Evolutionary conservation across 2,888 invertebrate genomes (phyloP), one percentile per base, ranked within the genome.

Genomic region (Ypsolopha scabrella): DNA sequence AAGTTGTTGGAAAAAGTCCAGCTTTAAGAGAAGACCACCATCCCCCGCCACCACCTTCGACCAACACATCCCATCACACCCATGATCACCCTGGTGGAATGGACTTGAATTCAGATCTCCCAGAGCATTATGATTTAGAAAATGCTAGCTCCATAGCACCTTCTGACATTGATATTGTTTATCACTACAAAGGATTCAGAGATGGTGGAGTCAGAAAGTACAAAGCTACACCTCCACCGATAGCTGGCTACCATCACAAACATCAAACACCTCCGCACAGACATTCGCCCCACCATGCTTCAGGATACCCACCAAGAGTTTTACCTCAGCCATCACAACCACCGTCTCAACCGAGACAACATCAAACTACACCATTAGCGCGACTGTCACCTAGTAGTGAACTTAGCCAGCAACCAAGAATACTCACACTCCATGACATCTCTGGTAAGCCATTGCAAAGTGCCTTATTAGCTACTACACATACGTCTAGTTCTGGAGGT

Each of bases 101-200:
- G 50, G 94, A 95, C 65, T 85, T 95, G 61, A 90, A 91, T 65
- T 92, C 91, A 7, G 94, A 94, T 68, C 88, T 92, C 55, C 95
- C 96, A 0, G 97, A 97, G 71, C 96, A 97, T 72, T 98, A 98
- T 70, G 98, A 98, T 72, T 87, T 98, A 55, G 98, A 98, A 82
- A 98, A 98, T 77, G 97, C 98, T 1, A 97, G 97, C 73, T 97
- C 97, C 0, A 98, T 98, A 60, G 98, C 98, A 0, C 98, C 98
- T 0, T 97, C 97, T 2, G 98, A 98, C 70, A 97, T 97, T 58
- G 98, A 98, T 70, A 95, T 98, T 57, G 96, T 97, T 9, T 96
- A 96, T 66, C 98, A 98, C 73, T 98, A 98, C 71, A 97, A 97
- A 85, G 96, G 94, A 9, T 97, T 95, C 72, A 88, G 97, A 34